Evolutionary conservation across 2,888 invertebrate species (phyloP).

Genomic region (Habroteleia sp.): DNA sequence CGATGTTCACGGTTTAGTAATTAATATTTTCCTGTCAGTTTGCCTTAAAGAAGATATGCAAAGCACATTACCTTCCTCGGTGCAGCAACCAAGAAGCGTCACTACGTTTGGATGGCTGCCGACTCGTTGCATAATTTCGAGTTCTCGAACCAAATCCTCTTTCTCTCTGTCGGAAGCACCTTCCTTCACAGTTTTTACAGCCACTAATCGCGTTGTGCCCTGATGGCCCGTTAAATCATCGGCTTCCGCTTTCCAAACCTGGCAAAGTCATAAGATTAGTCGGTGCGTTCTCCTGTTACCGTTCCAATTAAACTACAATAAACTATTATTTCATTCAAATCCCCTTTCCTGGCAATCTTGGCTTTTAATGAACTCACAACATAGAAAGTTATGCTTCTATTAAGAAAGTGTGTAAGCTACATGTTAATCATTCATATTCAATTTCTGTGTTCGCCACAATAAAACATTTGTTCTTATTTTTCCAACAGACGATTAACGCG

Average conservation of each 20-base stretch:
- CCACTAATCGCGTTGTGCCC: conserved; percentile 90
- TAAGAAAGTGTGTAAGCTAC: conserved; percentile 10
- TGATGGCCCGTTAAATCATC: conserved; percentile 89
- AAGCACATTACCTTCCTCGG: conserved; percentile 86
- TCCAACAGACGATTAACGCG: not conserved
- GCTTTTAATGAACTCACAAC: not conserved
- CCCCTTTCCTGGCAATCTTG: not conserved
- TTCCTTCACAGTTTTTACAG: conserved; percentile 91
- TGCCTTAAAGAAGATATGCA: conserved; percentile 6
- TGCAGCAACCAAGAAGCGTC: conserved; percentile 90
- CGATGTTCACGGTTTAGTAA: too few species aligned
- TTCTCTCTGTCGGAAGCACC: conserved; percentile 90
- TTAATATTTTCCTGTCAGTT: too few species aligned
- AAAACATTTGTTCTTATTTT: not conserved
- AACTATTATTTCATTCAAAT: conserved; percentile 21
- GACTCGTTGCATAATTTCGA: conserved; percentile 91
- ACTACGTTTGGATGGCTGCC: conserved; percentile 92
- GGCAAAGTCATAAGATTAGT: conserved; percentile 47
- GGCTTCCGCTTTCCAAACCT: conserved; percentile 93
- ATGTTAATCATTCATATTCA: conserved; percentile 10
- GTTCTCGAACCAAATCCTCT: conserved; percentile 87
- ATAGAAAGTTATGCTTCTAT: conserved; percentile 22
- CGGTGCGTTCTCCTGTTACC: conserved; percentile 18
- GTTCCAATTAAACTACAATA: conserved; percentile 30
- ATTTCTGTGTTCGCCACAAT: not conserved